Conservation (phyloP, 1,140 invertebrate species). For the Daktulosphaira vitifoliae region DNA sequence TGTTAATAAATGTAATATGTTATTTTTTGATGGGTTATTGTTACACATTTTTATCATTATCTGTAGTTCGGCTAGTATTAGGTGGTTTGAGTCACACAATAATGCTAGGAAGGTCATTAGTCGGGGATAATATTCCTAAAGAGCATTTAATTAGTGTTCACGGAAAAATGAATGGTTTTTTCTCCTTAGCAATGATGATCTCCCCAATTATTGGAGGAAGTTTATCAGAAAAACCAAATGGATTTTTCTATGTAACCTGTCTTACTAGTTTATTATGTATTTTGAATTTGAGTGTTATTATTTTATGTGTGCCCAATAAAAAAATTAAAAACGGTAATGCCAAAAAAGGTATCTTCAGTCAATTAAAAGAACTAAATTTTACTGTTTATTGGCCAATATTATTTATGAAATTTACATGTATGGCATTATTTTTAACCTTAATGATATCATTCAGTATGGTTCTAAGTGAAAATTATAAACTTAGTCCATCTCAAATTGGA, state of each 20-base stretch:
- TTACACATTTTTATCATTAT: constrained; percentile 79
- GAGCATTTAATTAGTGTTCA: constrained; percentile 63
- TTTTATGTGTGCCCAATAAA: constrained; percentile 43
- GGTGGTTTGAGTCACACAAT: constrained; percentile 85
- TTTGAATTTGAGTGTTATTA: constrained; percentile 47
- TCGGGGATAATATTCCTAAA: constrained; percentile 79
- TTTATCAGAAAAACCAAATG: constrained; percentile 64
- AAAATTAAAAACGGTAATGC: constrained; percentile 42
- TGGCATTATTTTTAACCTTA: constrained; percentile 47
- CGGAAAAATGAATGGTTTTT: constrained; percentile 92
- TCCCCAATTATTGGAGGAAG: constrained; percentile 88
- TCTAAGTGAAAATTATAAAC: constrained; percentile 48
- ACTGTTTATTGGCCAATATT: constrained; percentile 41
- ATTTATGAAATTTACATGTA: constrained; percentile 49
- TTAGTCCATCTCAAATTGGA: constrained; percentile 50
- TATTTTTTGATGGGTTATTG: constrained; percentile 62
- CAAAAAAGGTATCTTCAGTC: constrained; percentile 4
- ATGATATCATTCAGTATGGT: constrained; percentile 42
- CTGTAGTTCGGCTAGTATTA: constrained; percentile 81
- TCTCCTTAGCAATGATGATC: constrained; percentile 91
- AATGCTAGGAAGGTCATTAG: constrained; percentile 78
- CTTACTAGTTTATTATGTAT: constrained; percentile 46
- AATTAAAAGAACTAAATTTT: constrained; percentile 25
- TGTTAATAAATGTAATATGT: constrained; percentile 49
- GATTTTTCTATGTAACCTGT: constrained; percentile 48